These are phyloP conservation scores for Kradibia gibbosae DNA, from an alignment of 1,140 invertebrate genomes.

Conservation along the genomic window DNA sequence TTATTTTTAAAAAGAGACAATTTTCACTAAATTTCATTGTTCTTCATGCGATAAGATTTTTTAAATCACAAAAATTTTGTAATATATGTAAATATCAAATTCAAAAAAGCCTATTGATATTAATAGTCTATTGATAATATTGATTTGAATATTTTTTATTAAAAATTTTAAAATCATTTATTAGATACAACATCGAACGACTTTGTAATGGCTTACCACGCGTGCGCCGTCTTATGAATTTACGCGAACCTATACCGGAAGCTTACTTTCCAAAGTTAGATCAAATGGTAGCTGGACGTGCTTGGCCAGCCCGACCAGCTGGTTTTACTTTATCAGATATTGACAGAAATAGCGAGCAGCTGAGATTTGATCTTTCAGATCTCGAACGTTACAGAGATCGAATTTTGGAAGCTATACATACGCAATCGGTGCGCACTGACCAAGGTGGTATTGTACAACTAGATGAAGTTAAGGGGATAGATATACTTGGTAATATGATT, in stretches of 20 bases:
- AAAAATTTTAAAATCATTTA: too few relatives aligned
- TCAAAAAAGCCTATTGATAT: too few relatives aligned
- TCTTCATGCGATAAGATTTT: too few relatives aligned
- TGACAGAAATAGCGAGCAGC: conserved; percentile 78
- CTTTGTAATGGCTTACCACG: conserved; percentile 61
- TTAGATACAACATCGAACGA: conserved; percentile 81
- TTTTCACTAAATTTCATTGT: too few relatives aligned
- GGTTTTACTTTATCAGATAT: conserved; percentile 77
- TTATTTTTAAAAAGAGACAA: too few relatives aligned
- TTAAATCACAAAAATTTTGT: too few relatives aligned
- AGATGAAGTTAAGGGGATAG: conserved; percentile 81
- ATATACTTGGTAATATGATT: conserved; percentile 85
- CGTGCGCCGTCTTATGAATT: conserved; percentile 75
- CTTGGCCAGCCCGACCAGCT: conserved; percentile 77
- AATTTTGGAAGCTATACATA: conserved; percentile 81
- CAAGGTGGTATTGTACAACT: conserved; percentile 74
- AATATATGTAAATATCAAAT: too few relatives aligned
- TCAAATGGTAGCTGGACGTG: conserved; percentile 76
- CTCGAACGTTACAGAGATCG: conserved; percentile 83
- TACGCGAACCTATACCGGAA: conserved; percentile 77
- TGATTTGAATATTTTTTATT: too few relatives aligned
- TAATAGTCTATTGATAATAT: too few relatives aligned
- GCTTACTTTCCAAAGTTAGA: conserved; percentile 84
- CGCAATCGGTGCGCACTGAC: conserved; percentile 70
- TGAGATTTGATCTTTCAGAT: conserved; percentile 79